Base-by-base conservation (phyloP, 2,113 vertebrate genomes). In the Lagopus muta region DNA sequence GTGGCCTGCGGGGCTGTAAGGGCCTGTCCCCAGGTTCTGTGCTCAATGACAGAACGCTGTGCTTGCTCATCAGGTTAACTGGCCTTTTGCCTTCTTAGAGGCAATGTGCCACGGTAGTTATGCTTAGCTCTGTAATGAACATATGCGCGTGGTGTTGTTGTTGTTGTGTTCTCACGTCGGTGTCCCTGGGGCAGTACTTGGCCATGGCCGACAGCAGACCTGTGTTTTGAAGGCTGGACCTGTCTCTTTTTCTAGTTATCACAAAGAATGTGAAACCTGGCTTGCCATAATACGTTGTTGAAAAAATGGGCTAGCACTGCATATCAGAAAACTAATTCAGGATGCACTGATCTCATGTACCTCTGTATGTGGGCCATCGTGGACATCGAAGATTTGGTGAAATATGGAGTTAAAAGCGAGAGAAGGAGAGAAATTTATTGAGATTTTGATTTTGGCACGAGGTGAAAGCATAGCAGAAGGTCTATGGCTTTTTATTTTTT, bases 221-320 rank as follows among this genome's bases (percentile, higher is more conserved):
- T 3, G 1, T 82, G 40, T 88, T 90, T 92, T 92, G 80, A 84
- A 96, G 94, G 67, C 77, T 34, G 58, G 73, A 91, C 76, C 47
- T 80, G 52, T 13, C 43, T 90, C 75, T 67, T 93, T 88, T 88
- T 80, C 82, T 48, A 65, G 82, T 73, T 76, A 64, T 30, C 52
- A 32, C 7, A 91, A 74, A 86, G 80, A 92, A 86, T 77, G 90
- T 80, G 88, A 70, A 76, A 88, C 81, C 70, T 93, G 73, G 36
- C 75, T 18, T 52, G 81, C 91, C 66, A 45, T 83, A 95, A 87
- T 94, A 87, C 82, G 88, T 88, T 85, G 81, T 94, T 93, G 90
- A 96, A 72, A 96, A 91, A 95, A 94, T 95, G 85, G 93, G 89
- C 93, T 96, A 88, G 57, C 42, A 11, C 75, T 92, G 82, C 11